Evolutionary conservation across 92 coral and sea anemone genomes (phyloP), one percentile per base, ranked within the genome.

Genomic region (Bergia puertoricense): DNA sequence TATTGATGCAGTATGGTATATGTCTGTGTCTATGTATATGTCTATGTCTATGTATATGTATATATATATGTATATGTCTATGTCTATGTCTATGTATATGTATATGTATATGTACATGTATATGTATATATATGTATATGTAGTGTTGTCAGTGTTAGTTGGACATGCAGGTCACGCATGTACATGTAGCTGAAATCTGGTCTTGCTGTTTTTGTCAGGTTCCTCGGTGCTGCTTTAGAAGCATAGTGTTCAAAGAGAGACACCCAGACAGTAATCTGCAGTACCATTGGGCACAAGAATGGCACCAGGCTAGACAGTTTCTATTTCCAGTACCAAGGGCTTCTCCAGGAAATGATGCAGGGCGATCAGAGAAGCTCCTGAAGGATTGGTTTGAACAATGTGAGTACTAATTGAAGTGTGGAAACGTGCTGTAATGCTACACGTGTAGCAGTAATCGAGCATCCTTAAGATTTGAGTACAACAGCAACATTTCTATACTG

Each of bases 271-370:
- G 91, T 66, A 86, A 80, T 82, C 88, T 91, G 50, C 91, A 85
- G 79, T 92, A 91, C 77, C 88, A 89, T 36, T 94, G 96, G 96
- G 77, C 93, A 66, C 87, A 92, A 83, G 96, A 94, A 85, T 94
- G 96, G 96, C 46, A 45, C 45, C 86, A 89, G 38, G 96, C 91
- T 41, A 11, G 39, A 8, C 89, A 85, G 59, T 77, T 88, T 54
- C 81, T 78, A 7, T 38, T 37, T 39, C 40, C 88, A 38, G 23
- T 23, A 51, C 6, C 56, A 16, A 23, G 51, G 6, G 20, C 36
- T 40, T 8, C 54, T 81, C 15, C 9, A 2, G 86, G 51, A 1
- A 39, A 10, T 37, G 74, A 40, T 41, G 76, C 76, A 18, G 38
- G 73, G 18, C 42, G 45, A 4, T 81, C 57, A 8, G 86, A 81